Conservation (phyloP, 1,140 invertebrate species). For the Cryptotermes secundus region DNA sequence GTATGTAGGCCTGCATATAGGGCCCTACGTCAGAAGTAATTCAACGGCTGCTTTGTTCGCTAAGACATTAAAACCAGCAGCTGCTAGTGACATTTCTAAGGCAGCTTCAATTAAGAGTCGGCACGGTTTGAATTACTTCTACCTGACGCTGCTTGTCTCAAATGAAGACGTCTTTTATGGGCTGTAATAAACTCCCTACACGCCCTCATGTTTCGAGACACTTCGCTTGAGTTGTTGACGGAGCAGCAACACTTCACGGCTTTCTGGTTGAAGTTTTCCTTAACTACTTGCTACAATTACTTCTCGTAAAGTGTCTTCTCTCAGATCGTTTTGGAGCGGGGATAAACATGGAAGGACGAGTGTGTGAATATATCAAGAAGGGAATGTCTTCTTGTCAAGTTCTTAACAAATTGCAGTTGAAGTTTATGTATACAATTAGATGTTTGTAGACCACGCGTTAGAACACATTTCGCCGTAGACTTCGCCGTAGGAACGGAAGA, state of each 20-base stretch:
- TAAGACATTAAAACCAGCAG: not conserved
- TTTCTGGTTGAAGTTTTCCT: not conserved
- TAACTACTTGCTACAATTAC: slow-evolving; percentile 6
- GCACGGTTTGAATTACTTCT: not conserved
- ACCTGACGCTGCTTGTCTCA: not conserved
- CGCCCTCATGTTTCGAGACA: not conserved
- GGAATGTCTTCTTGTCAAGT: not conserved
- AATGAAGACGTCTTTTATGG: not conserved
- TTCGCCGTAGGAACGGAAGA: no score
- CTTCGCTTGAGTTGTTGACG: not conserved
- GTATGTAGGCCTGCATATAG: not conserved
- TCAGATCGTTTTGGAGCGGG: not conserved
- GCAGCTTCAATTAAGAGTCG: not conserved
- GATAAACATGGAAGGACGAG: not conserved
- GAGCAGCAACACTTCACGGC: not conserved
- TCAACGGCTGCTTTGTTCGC: not conserved
- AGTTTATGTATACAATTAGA: not conserved
- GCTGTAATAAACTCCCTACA: not conserved
- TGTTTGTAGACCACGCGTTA: not conserved
- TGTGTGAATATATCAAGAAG: not conserved
- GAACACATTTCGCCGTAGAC: no score
- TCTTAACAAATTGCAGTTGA: not conserved
- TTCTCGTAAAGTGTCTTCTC: not conserved
- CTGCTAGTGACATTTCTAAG: not conserved
- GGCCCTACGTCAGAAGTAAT: not conserved